Conservation (phyloP, 2,113 vertebrate genomes). For the Tiliqua scincoides region DNA sequence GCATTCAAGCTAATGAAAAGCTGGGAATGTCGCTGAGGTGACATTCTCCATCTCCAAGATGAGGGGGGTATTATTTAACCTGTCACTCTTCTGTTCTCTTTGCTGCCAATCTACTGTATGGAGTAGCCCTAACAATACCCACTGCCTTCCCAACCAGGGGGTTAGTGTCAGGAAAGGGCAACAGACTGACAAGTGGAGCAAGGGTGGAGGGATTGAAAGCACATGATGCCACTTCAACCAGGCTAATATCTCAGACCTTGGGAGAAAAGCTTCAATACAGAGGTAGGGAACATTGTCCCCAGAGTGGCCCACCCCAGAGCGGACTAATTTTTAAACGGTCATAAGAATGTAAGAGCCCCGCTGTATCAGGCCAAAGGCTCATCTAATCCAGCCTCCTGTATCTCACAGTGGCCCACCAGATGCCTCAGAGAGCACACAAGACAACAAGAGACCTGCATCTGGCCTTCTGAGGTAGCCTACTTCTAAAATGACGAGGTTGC, state of each 20-base stretch:
- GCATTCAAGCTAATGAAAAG: conserved; percentile 68
- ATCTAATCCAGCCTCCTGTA: too few relatives aligned
- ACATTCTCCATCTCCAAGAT: conserved; percentile 60
- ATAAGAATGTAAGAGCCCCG: too few relatives aligned
- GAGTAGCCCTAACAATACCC: conserved; percentile 44
- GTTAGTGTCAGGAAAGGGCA: conserved; percentile 52
- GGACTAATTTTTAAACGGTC: background rate
- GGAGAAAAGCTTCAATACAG: background rate
- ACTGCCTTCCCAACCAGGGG: background rate
- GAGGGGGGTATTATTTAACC: conserved; percentile 66
- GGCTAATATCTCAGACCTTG: background rate
- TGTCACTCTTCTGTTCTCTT: conserved; percentile 61
- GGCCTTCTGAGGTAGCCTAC: too few relatives aligned
- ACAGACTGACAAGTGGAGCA: background rate
- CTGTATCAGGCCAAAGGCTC: too few relatives aligned
- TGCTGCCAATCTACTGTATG: conserved; percentile 66
- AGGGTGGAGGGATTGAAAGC: background rate
- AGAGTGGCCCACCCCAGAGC: background rate
- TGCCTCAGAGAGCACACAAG: too few relatives aligned
- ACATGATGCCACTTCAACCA: background rate
- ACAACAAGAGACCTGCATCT: too few relatives aligned
- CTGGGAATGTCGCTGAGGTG: conserved; percentile 65
- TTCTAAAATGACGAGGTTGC: too few relatives aligned
- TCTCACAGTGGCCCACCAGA: too few relatives aligned
- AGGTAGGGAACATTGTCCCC: background rate